These are phyloP conservation scores for Rhagium mordax DNA, from an alignment of 2,888 invertebrate genomes.

Conservation along the genomic window DNA sequence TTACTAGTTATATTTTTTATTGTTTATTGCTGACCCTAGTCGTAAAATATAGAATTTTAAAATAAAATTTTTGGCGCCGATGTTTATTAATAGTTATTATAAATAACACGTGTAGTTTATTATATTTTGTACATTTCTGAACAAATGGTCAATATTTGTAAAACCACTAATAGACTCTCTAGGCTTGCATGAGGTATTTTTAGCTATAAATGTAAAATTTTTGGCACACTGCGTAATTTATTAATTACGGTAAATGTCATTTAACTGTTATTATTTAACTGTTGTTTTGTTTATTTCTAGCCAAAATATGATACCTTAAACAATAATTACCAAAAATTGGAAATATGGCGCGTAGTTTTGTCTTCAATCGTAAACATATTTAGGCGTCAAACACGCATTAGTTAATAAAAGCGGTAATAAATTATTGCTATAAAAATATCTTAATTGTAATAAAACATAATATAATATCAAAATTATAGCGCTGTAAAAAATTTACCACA, in stretches of 20 bases:
- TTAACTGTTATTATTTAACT: too few species aligned
- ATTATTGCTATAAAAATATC: conserved; percentile 21
- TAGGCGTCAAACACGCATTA: background rate
- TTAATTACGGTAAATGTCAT: background rate
- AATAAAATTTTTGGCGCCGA: background rate
- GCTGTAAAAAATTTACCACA: conserved; percentile 9
- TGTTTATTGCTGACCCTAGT: too few species aligned
- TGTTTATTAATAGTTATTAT: background rate
- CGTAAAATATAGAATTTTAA: too few species aligned
- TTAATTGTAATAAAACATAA: conserved; percentile 8
- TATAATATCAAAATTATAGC: conserved; percentile 13
- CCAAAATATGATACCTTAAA: too few species aligned
- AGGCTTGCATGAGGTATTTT: background rate
- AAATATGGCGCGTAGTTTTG: background rate
- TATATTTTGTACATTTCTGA: background rate
- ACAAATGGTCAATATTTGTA: background rate
- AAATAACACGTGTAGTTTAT: background rate
- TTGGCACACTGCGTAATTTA: background rate
- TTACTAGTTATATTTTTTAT: too few species aligned
- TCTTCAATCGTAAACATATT: background rate
- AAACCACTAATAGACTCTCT: background rate
- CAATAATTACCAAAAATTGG: too few species aligned
- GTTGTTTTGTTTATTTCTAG: too few species aligned
- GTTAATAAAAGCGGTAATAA: conserved; percentile 23
- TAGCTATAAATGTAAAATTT: background rate